Evolutionary conservation across 2,888 invertebrate species (phyloP), one percentile per base, ranked within the genome.

Genomic region (Nipponacmea schrenckii): DNA sequence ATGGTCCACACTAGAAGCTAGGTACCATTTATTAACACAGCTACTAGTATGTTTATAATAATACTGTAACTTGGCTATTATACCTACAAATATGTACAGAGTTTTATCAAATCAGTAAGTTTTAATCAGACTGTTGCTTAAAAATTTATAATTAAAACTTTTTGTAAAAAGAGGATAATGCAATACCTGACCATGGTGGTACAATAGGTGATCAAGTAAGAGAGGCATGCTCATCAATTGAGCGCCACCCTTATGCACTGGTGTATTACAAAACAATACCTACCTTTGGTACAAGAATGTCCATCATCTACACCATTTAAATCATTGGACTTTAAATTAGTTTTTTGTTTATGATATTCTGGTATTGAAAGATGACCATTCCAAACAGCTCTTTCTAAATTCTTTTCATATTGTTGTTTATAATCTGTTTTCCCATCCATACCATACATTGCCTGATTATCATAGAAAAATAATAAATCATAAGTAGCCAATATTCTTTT

Each of bases 381-480:
- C 89, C 94, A 94, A 50, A 95, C 95, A 56, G 95, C 95, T 69
- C 84, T 91, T 88, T 94, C 94, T 90, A 95, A 92, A 84, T 94
- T 94, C 75, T 93, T 93, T 20, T 94, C 93, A 27, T 94, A 94
- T 75, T 95, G 93, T 82, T 94, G 93, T 65, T 93, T 90, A 89
- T 93, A 95, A 83, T 94, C 94, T 8, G 94, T 94, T 83, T 94
- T 94, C 86, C 94, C 94, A 85, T 95, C 95, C 95, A 96, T 95
- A 1, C 95, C 95, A 84, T 95, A 95, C 86, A 95, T 94, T 1
- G 94, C 95, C 92, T 93, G 83, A 0, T 72, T 62, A 50, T 56
- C 10, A 46, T 64, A 31, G 4, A 31, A 31, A 7, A 10, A 39
- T 5, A 39, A 27, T 24, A 64, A n/a, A 64, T 24, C 27, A 64